A percentile compares a stretch with the other conserved stretches of the same genome.
phyloP scores from a whole-genome alignment of 2,113 vertebrate species.

The Suricata suricatta region DNA sequence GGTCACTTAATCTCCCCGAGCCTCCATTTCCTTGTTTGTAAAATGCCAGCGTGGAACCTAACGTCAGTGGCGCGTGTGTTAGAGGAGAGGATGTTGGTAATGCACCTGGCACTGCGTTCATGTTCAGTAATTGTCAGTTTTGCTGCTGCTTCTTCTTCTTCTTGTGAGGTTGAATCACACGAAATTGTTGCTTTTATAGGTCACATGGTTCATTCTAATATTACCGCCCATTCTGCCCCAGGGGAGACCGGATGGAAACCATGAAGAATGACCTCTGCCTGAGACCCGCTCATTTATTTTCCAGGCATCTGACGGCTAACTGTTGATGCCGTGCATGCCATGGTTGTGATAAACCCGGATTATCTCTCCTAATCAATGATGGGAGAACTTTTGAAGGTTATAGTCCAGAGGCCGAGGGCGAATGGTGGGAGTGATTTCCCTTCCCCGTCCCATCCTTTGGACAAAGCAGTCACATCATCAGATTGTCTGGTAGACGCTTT shows the following conservation, averaged over 20 bases:
- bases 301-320: background rate
- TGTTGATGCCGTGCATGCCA: background rate
- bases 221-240: background rate
- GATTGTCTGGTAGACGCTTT: background rate
- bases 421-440: background rate
- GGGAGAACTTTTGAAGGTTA: background rate
- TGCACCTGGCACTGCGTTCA: background rate
- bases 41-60: background rate
- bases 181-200: background rate
- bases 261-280: background rate
- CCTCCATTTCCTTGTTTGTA: slow-evolving; percentile 18
- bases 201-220: background rate
- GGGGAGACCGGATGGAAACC: background rate
- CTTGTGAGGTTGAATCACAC: background rate
- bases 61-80: background rate
- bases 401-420: background rate
- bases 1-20: slow-evolving; percentile 32
- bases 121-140: background rate
- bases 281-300: background rate
- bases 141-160: background rate
- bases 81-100: background rate
- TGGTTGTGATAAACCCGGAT: background rate
- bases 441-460: background rate
- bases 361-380: background rate
- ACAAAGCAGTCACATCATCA: background rate